Base-by-base conservation (phyloP, 1,140 invertebrate genomes). In the Drosophila murphyi region DNA sequence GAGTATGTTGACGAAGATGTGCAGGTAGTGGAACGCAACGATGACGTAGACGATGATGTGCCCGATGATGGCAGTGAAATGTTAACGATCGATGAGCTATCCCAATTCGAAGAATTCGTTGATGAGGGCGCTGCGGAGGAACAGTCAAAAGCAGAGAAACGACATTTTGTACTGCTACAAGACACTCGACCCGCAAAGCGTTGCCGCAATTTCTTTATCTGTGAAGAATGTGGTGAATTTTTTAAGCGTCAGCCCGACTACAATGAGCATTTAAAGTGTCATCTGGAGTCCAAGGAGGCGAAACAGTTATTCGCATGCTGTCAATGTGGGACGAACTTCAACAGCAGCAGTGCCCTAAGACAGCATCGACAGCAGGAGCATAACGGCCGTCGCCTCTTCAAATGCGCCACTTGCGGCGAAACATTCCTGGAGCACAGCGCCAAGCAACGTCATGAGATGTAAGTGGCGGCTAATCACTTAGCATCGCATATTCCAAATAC, bases 361-460 rank as follows among this genome's bases (percentile, higher is more conserved):
- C 29, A 48, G 1, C 85, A 88, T 57, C 63, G 5, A 2, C 7
- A 5, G 6, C 10, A 61, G 0, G 6, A 5, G 2, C 85, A 88
- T n/a, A 6, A n/a, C n/a, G 45, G 47, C 6, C 35, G 50, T 5
- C 67, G 75, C 0, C 45, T 52, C 2, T 89, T 81, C 10, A 55
- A 54, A 5, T 88, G 85, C 31, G 10, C 35, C 4, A 76, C 51
- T n/a, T 88, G 85, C 20, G 75, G 57, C 4, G 68, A 80, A 10
- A 4, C 12, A 2, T 88, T 88, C 31, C 29, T 60, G 1, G 50
- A 76, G 8, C 34, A 54, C 6, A 67, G 64, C 2, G 77, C 69
- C 29, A 85, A 75, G 37, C 47, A 69, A 5, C 70, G 85, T 0
- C 85, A 88, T 35, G 77, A 78, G 43, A 85, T 75, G 85, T 89